Evolutionary conservation across 2,113 vertebrate species (phyloP).

Genomic region (Polyodon spathula): DNA sequence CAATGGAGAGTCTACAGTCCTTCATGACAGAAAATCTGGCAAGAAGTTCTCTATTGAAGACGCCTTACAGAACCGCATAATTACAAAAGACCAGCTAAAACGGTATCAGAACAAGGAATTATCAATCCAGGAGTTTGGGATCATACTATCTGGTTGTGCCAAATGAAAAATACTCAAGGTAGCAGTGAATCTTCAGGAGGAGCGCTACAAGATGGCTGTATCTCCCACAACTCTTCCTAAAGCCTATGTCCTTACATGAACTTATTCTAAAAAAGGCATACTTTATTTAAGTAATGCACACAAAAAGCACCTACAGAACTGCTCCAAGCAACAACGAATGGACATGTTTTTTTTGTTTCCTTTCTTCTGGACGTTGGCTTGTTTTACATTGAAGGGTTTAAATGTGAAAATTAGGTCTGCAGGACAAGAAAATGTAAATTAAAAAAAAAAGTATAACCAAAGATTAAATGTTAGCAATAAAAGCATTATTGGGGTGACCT

Average conservation of each 20-base stretch:
- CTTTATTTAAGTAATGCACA: too few relatives aligned
- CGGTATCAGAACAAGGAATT: constrained; percentile 88
- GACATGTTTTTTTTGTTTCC: too few relatives aligned
- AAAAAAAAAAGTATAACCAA: too few relatives aligned
- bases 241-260: not conserved
- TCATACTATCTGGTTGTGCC: constrained; percentile 72
- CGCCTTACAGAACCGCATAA: constrained; percentile 66
- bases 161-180: constrained; percentile 14
- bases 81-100: constrained; percentile 71
- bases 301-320: not conserved
- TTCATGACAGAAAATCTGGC: constrained; percentile 89
- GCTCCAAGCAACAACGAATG: not conserved
- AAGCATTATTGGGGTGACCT: too few relatives aligned
- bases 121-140: constrained; percentile 87
- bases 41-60: constrained; percentile 90
- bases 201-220: not conserved
- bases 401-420: too few relatives aligned
- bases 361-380: too few relatives aligned
- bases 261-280: not conserved
- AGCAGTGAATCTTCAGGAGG: not conserved
- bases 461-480: too few relatives aligned
- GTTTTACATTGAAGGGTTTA: too few relatives aligned
- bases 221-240: not conserved
- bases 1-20: constrained; percentile 76
- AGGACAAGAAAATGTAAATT: too few relatives aligned